A percentile compares a stretch with the other conserved stretches of the same genome.
phyloP scores from a whole-genome alignment of 2,888 invertebrate genomes.

The Mythimna impura region DNA sequence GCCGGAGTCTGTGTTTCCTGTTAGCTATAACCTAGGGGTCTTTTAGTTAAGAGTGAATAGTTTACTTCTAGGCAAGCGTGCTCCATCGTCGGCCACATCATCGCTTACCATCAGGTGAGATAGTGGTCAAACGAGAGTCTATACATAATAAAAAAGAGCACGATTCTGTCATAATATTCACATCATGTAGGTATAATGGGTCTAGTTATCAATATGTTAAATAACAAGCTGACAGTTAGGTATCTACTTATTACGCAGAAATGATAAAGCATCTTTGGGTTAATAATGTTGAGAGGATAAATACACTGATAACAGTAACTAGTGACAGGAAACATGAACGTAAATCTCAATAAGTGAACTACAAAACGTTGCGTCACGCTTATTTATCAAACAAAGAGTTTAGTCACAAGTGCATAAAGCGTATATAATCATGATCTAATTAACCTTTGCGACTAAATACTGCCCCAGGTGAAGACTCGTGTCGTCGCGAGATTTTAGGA shows the following conservation, averaged over 20 bases:
- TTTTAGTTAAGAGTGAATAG: too few relatives aligned
- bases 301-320: constrained; percentile 14
- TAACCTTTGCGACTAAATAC: not conserved
- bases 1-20: too few relatives aligned
- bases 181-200: not conserved
- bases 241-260: not conserved
- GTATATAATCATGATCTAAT: not conserved
- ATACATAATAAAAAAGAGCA: too few relatives aligned
- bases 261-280: not conserved
- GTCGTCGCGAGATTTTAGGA: not conserved
- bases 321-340: constrained; percentile 4
- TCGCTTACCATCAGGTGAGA: too few relatives aligned
- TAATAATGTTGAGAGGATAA: constrained; percentile 11
- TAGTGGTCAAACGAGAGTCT: too few relatives aligned
- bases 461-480: not conserved
- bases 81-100: too few relatives aligned
- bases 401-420: constrained; percentile 2
- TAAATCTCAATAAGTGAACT: constrained; percentile 4
- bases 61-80: too few relatives aligned
- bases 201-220: constrained; percentile 6
- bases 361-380: constrained; percentile 27
- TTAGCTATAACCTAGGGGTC: too few relatives aligned
- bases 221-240: constrained; percentile 1
- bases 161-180: not conserved
- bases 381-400: constrained; percentile 6